Evolutionary conservation across 37 sponge, comb jelly and placozoan genomes (phyloP).

Genomic region (Amphimedon queenslandica): DNA sequence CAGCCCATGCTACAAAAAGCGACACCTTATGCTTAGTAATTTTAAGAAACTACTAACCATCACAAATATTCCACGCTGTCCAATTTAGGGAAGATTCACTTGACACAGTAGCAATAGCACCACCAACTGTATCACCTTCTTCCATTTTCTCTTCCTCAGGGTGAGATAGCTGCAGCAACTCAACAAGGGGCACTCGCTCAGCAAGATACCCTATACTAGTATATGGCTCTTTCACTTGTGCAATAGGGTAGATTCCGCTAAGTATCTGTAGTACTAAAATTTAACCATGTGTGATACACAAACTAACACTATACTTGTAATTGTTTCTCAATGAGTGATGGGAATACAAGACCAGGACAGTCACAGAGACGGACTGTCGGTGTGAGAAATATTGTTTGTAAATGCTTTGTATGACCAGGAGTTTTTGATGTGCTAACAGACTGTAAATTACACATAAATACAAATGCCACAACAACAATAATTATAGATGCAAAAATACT

Average conservation of each 20-base stretch:
- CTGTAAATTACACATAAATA: constrained; percentile 35
- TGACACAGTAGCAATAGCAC: not conserved
- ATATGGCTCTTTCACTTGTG: constrained; percentile 96
- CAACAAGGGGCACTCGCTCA: constrained; percentile 68
- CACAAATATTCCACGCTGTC: constrained; percentile 96
- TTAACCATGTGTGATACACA: not conserved
- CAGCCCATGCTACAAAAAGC: constrained; percentile 79
- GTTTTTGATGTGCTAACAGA: constrained; percentile 91
- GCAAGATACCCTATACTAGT: constrained; percentile 90
- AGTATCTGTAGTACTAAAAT: constrained; percentile 43
- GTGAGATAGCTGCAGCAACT: constrained; percentile 60
- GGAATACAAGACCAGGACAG: constrained; percentile 97
- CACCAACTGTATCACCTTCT: not conserved
- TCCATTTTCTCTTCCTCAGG: constrained; percentile 32
- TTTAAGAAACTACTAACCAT: constrained; percentile 37
- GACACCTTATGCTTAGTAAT: not conserved
- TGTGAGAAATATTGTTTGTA: constrained; percentile 94
- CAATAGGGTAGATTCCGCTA: constrained; percentile 91
- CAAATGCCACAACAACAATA: not conserved
- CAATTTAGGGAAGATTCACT: constrained; percentile 17
- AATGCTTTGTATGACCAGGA: constrained; percentile 99
- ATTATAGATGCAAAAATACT: not conserved
- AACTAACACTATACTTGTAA: constrained; percentile 65
- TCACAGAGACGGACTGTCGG: constrained; percentile 85
- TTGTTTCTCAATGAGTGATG: constrained; percentile 83